Evolutionary conservation across 2,797 vertebrate genomes (phyloP).

Genomic region (Cyprinodon diabolis): DNA sequence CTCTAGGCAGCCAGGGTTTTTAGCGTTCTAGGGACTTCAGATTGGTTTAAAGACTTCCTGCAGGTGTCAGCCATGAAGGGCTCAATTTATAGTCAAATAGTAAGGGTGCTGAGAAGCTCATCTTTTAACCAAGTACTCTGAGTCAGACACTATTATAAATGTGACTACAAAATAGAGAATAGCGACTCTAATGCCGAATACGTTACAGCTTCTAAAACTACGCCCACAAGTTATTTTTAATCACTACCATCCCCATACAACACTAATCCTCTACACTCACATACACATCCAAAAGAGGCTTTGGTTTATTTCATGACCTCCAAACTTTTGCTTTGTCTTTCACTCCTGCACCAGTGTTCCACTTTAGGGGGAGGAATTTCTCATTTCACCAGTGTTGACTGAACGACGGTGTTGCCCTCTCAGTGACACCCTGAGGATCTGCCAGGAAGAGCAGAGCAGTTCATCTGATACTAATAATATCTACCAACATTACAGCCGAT

Average conservation of each 20-base stretch:
- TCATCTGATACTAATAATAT: constrained; percentile 32
- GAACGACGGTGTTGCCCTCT: constrained; percentile 53
- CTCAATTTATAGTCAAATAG: constrained; percentile 40
- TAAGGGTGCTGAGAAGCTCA: constrained; percentile 37
- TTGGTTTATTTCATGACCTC: constrained; percentile 30
- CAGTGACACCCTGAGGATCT: constrained; percentile 24
- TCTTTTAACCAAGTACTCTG: constrained; percentile 23
- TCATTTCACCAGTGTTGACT: constrained; percentile 72
- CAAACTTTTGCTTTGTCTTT: constrained; percentile 27
- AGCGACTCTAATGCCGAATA: constrained; percentile 56
- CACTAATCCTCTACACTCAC: constrained; percentile 18
- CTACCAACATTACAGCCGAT: background rate
- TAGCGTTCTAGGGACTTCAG: constrained; percentile 59
- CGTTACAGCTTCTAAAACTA: constrained; percentile 60
- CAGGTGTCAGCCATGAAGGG: constrained; percentile 65
- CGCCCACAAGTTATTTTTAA: constrained; percentile 43
- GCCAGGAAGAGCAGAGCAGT: background rate
- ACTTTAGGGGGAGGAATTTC: constrained; percentile 56
- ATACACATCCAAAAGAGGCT: constrained; percentile 29
- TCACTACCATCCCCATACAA: background rate
- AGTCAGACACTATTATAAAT: constrained; percentile 44
- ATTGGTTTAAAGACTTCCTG: constrained; percentile 74
- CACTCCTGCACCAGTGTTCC: constrained; percentile 55
- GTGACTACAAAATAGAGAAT: constrained; percentile 8
- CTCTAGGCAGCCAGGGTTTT: constrained; percentile 51